These are phyloP conservation scores for Drosophila bipectinata DNA, from an alignment of 1,140 invertebrate genomes.

Conservation along the genomic window DNA sequence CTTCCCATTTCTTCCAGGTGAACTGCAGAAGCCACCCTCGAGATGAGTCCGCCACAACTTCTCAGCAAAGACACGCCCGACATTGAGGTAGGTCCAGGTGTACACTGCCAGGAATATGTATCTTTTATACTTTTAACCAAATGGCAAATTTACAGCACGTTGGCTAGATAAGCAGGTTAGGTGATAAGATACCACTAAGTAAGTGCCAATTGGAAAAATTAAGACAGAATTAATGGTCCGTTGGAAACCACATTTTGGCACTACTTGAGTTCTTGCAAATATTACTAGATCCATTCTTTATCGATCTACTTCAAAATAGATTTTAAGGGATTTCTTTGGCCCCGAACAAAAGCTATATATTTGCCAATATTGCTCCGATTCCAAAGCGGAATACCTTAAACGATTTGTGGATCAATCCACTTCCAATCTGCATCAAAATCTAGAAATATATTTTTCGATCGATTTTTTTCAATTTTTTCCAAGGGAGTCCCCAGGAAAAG, in stretches of 20 bases:
- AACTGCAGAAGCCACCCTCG: background rate
- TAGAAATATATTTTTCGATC: too few relatives aligned
- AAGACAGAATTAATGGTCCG: background rate
- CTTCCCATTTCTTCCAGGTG: background rate
- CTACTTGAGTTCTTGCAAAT: too few relatives aligned
- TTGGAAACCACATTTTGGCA: background rate
- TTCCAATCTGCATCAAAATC: too few relatives aligned
- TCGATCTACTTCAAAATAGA: too few relatives aligned
- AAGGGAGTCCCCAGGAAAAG: too few relatives aligned
- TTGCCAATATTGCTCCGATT: too few relatives aligned
- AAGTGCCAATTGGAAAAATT: background rate
- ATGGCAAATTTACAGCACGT: background rate
- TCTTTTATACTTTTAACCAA: background rate
- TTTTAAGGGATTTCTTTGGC: too few relatives aligned
- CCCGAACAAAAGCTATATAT: too few relatives aligned
- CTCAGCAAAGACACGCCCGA: slow-evolving; percentile 88
- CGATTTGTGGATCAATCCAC: too few relatives aligned
- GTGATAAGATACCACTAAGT: background rate
- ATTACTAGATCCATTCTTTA: too few relatives aligned
- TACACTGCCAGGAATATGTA: slow-evolving; percentile 6
- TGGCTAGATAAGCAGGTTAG: background rate
- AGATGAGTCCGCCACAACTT: slow-evolving; percentile 83
- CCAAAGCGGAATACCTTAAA: too few relatives aligned
- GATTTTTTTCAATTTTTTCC: too few relatives aligned
- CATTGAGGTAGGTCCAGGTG: slow-evolving; percentile 87